These are phyloP conservation scores for Chloebia gouldiae DNA, from an alignment of 2,113 vertebrate species.

Conservation along the genomic window DNA sequence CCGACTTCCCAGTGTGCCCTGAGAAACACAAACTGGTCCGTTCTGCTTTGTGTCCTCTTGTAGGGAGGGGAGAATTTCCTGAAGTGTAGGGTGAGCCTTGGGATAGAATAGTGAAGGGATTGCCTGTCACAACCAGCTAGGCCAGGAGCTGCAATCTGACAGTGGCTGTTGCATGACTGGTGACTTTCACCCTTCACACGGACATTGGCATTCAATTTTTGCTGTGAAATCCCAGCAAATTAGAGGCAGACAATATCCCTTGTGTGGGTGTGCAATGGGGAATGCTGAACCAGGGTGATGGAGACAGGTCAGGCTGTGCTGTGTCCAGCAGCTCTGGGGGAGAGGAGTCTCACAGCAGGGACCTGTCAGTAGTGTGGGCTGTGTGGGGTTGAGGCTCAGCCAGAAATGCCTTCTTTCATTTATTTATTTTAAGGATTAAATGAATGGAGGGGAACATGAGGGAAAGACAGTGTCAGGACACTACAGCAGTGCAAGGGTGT, in stretches of 20 bases:
- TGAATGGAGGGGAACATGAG: not conserved
- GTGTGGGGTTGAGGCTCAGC: not conserved
- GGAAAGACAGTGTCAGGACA: not conserved
- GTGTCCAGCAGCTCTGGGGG: not conserved
- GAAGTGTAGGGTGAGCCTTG: not conserved
- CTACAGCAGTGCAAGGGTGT: not conserved
- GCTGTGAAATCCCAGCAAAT: not conserved
- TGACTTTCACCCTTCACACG: not conserved
- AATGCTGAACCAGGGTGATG: not conserved
- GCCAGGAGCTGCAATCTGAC: not conserved
- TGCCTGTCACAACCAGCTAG: not conserved
- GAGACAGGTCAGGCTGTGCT: not conserved
- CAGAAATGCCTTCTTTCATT: not conserved
- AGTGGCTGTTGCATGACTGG: not conserved
- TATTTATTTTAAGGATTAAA: not conserved
- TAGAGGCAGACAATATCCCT: not conserved
- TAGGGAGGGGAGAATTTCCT: not conserved
- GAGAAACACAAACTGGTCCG: not conserved
- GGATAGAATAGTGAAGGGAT: not conserved
- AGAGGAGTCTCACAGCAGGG: not conserved
- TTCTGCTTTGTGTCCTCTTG: not conserved
- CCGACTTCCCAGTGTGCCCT: not conserved
- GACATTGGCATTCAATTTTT: not conserved
- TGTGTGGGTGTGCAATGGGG: fast-evolving
- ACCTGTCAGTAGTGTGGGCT: not conserved